Conservation (phyloP, 1,140 invertebrate genomes). For the Solenopsis fugax region DNA sequence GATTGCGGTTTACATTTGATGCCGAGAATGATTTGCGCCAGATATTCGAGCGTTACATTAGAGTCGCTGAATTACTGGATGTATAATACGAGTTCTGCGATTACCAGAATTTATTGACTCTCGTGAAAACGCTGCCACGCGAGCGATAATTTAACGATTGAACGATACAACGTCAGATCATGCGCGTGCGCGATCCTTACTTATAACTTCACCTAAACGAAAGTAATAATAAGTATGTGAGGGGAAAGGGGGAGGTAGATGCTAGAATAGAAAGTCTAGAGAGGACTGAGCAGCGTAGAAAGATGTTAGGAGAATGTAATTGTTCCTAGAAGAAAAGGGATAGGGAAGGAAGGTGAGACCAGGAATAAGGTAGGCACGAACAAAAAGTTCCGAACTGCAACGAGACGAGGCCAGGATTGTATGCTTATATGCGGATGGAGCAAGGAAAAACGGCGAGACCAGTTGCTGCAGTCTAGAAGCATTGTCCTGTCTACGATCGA, state of each 20-base stretch:
- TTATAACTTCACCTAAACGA: neutral
- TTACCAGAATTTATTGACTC: constrained; percentile 61
- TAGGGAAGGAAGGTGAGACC: neutral
- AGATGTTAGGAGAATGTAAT: constrained; percentile 16
- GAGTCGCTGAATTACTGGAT: no score
- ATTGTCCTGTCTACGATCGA: constrained; percentile 66
- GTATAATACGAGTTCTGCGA: constrained; percentile 65
- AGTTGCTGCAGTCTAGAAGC: constrained; percentile 74
- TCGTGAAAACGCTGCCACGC: neutral
- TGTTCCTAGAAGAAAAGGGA: constrained; percentile 10
- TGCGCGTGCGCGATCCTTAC: constrained; percentile 8
- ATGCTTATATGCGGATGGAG: constrained; percentile 47
- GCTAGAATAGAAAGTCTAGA: neutral
- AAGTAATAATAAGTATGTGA: neutral
- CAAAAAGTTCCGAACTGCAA: constrained; percentile 54
- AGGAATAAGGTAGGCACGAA: constrained; percentile 32
- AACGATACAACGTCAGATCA: constrained; percentile 34
- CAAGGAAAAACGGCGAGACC: constrained; percentile 71
- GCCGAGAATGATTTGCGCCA: neutral
- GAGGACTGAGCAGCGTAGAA: constrained; percentile 13
- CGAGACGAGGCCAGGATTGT: constrained; percentile 24
- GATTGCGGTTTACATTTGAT: neutral
- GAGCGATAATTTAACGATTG: constrained; percentile 33
- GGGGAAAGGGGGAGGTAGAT: constrained; percentile 24
- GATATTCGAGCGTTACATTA: no score